Evolutionary conservation across 1,140 invertebrate genomes (phyloP), one percentile per base, ranked within the genome.

Genomic region (Atta cephalotes): DNA sequence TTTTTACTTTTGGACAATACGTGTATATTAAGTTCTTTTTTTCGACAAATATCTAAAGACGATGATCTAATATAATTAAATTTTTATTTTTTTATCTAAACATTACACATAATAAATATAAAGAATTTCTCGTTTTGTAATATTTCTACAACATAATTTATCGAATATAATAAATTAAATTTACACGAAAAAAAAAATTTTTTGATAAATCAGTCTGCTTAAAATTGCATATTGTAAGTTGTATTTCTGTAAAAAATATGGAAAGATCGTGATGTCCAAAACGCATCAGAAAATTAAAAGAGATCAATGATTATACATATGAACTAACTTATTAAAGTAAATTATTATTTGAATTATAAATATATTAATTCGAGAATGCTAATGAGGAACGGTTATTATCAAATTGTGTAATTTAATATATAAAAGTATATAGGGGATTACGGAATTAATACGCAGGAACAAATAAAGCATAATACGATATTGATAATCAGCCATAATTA

Each of bases 301-400:
- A 9, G 35, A 45, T 77, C 21, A 62, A 62, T 18, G 16, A 45
- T 45, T 39, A 45, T 77, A 77, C 21, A 25, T 16, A 60, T 21
- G 35, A 77, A 60, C 7, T 77, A 39, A 51, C 31, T 60, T 39
- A 25, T 21, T 77, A 60, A 74, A 60, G 31, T 39, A 16, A 25
- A 77, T 78, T 62, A 62, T 77, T 77, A 62, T 78, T 65, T 62
- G 56, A 62, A 78, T 45, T 49, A 58, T 35, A 45, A 12, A 49
- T 79, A 63, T 65, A 51, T 79, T 79, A 65, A 65, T 79, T 28
- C 62, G 45, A 31, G 21, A 21, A 66, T 51, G 6, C 28, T 78
- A 77, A 77, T 62, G 21, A 78, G 35, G 14, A 28, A 62, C 9
- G 16, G 10, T 78, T 78, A 78, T 62, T 77, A 63, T 65, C 18